Evolutionary conservation across 2,888 invertebrate genomes (phyloP).

Genomic region (Villa cingulata): DNA sequence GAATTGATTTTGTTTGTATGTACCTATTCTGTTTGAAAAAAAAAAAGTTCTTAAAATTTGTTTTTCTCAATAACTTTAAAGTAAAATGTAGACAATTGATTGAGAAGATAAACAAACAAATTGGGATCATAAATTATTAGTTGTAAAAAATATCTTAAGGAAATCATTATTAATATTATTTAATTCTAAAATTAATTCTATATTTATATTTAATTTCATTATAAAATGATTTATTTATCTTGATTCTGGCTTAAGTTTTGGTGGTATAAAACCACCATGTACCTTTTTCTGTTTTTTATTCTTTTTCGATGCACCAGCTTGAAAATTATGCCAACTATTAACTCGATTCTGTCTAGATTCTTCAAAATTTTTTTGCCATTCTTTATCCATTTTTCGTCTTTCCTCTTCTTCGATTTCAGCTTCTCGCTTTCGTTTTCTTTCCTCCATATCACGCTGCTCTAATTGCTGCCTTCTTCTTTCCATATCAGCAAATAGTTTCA

Average conservation of each 20-base stretch:
- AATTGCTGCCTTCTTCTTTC: conserved; percentile 79
- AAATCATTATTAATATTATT: no score
- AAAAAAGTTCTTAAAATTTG: no score
- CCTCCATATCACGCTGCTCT: conserved; percentile 82
- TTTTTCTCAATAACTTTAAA: no score
- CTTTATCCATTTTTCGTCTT: conserved; percentile 74
- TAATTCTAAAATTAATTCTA: no score
- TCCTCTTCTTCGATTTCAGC: conserved; percentile 88
- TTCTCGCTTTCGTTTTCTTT: conserved; percentile 85
- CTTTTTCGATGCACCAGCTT: conserved; percentile 52
- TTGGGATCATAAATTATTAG: no score
- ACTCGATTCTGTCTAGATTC: conserved; percentile 85
- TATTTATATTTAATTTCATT: no score
- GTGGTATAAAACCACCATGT: conserved; percentile 69
- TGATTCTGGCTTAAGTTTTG: conserved; percentile 85
- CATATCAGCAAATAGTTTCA: conserved; percentile 95
- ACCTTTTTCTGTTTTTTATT: conserved; percentile 68
- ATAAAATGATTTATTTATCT: conserved; percentile 41
- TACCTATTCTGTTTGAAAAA: no score
- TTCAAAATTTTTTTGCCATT: conserved; percentile 99
- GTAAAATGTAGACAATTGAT: no score
- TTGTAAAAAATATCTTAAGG: no score
- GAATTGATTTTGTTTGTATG: no score
- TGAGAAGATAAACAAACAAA: no score
- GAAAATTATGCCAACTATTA: conserved; percentile 86